Base-by-base conservation (phyloP, 2,888 invertebrate genomes). In the Drosophila setosimentum region DNA sequence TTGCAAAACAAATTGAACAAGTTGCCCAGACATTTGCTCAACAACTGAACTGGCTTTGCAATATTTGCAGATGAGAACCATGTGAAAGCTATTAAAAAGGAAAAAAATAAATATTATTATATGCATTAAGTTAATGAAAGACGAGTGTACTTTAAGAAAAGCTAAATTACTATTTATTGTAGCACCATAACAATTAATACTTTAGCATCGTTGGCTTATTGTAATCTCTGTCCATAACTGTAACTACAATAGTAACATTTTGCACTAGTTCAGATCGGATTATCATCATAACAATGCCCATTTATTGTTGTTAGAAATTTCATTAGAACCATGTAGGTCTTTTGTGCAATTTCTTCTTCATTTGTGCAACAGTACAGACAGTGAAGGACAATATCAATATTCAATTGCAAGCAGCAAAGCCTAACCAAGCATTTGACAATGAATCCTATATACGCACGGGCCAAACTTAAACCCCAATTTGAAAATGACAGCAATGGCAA, bases 221-320 rank as follows among this genome's bases (percentile, higher is more conserved):
- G 33, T 50, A 35, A 49, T 27, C 33, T 24, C 49, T 49, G 57
- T 24, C 75, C 79, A 61, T 32, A 65, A 60, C 53, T 64, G 61
- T 59, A 65, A 68, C 50, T 21, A 42, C 51, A 77, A 62, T 62
- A n/a, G 45, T 13, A 55, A 18, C 30, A 21, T 33, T 45, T 59
- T 55, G n/a, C 11, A 30, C 24, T 24, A 33, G 21, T 40, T 42
- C 27, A 42, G 40, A 58, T 54, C 54, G 73, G 81, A 58, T 81
- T 78, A 77, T 64, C 81, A 61, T 54, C 57, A 33, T 51, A 58
- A 54, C 78, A 78, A 77, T 68, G 48, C 21, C 2, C 59, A 45
- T 48, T 68, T 63, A 66, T 78, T 66, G 65, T 59, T 58, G 78
- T 50, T 67, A 60, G 67, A 78, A 69, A 65, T 78, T 78, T 78